Evolutionary conservation across 2,113 vertebrate genomes (phyloP), one percentile per base, ranked within the genome.

Genomic region (Ariopsis seemanni): DNA sequence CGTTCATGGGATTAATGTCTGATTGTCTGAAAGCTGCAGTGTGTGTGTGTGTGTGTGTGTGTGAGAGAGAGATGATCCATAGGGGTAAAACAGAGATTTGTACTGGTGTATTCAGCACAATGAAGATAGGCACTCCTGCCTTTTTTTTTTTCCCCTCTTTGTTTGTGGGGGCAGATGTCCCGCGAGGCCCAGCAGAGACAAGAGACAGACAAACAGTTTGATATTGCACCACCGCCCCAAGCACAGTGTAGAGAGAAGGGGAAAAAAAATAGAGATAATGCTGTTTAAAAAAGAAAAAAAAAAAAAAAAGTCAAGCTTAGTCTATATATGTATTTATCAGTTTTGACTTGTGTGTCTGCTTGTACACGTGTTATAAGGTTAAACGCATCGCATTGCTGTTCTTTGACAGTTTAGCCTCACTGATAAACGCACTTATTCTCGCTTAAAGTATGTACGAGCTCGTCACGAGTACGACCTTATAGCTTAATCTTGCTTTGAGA

Each of bases 141-240:
- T 75, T 50, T 20, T 48, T 20, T 48, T 91, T 89, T 90, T 22
- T 2, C 92, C 92, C 92, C 92, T 91, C 91, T 92, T 94, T 93
- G 95, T 94, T 94, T 95, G 93, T 93, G 93, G 93, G 94, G 95
- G 94, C 93, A 91, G 93, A 91, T 91, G 91, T 90, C 92, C 93
- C 89, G 83, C 86, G 92, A 94, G 95, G 93, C 92, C 88, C 87
- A 22, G 88, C 90, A 85, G 93, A 94, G 93, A 94, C 95, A 93
- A 95, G 95, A 92, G 94, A 95, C 93, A 92, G 94, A 94, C 94
- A 94, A 95, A 95, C 95, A 94, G 93, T 95, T 94, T 95, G 94
- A 95, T 95, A 94, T 95, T 93, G 93, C 94, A 93, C 91, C 93
- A 94, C 93, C 88, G 93, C 94, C 94, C 91, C 90, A 85, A 93